Evolutionary conservation across 2,888 invertebrate species (phyloP).

Genomic region (Melitaea athalia): DNA sequence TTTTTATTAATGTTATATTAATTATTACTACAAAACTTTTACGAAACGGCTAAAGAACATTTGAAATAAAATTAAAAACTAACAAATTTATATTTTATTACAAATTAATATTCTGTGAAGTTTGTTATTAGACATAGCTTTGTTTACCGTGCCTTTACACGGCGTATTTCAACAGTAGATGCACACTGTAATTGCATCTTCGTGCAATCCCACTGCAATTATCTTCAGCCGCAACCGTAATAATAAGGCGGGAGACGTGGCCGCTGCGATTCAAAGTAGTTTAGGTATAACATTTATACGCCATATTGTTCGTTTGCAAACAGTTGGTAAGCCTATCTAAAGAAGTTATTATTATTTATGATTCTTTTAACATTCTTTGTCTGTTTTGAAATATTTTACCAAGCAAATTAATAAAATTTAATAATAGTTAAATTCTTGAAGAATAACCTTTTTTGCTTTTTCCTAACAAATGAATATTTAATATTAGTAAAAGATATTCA

Average conservation of each 20-base stretch:
- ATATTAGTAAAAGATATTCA: no score
- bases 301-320: background rate
- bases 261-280: conserved; percentile 10
- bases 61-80: no score
- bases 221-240: conserved; percentile 66
- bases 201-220: conserved; percentile 69
- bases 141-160: background rate
- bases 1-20: no score
- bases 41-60: no score
- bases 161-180: conserved; percentile 15
- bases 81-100: background rate
- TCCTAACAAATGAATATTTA: no score
- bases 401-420: no score
- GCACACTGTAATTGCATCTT: conserved; percentile 61
- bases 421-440: no score
- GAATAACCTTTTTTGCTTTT: no score
- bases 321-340: background rate
- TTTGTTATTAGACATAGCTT: background rate
- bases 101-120: background rate
- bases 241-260: conserved; percentile 42
- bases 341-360: background rate
- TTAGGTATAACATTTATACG: background rate
- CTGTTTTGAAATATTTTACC: background rate
- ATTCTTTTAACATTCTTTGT: background rate
- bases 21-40: no score